Evolutionary conservation across 2,888 invertebrate genomes (phyloP), one percentile per base, ranked within the genome.

Genomic region (Athalia rosae): DNA sequence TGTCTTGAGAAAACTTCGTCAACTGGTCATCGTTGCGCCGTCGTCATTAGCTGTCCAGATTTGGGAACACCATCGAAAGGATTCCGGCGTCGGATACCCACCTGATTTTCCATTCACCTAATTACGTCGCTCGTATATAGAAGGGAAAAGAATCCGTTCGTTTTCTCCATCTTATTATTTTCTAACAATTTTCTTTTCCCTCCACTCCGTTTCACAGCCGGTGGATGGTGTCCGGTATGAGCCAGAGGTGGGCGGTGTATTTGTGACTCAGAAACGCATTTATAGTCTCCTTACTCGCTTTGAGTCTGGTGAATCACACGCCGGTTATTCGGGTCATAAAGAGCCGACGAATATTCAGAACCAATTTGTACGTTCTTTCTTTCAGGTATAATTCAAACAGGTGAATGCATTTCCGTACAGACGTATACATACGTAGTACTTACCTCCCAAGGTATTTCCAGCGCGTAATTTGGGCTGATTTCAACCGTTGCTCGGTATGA

Each of bases 311-410:
- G 74, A 74, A 74, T 74, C 74, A 74, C 43, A 61, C 43, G 74
- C 74, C 13, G 58, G 74, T 74, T 74, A 74, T 74, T 74, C 61
- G 74, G 61, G 74, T 74, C 74, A 61, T 47, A 58, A n/a, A 74
- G 61, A 48, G 15, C 13, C 45, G 45, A 7, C 11, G 58, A 13
- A 48, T 48, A 47, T 56, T 13, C 13, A 58, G 56, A 58, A 58
- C 9, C 7, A 58, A 15, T 41, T 50, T 53, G 28, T 53, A 8
- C 67, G 7, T 11, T 6, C 43, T n/a, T 56, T 5, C n/a, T 53
- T 41, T 3, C 53, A 50, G 69, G 69, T 53, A 69, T 5, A 61
- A 13, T 53, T 69, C 56, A 41, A 41, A 13, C 11, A 3, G 53
- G 9, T 53, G 53, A 53, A 11, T 8, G 53, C 8, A 53, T 2